Base-by-base conservation (phyloP, 2,797 vertebrate genomes). In the Myotis findleyi region DNA sequence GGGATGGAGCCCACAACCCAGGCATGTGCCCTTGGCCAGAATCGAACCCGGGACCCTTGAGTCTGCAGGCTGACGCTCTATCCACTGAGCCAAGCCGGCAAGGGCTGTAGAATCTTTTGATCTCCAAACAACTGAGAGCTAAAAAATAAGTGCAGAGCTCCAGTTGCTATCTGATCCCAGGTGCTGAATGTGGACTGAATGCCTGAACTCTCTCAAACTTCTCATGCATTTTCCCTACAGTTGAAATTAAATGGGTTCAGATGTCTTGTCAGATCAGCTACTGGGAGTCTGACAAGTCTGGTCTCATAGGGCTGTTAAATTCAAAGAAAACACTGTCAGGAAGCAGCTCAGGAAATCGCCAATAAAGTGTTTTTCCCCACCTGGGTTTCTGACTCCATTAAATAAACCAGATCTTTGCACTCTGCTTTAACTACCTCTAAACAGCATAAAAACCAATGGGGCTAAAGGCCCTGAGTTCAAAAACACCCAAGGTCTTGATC, bases 61-160 rank as follows among this genome's bases (percentile, higher is more conserved):
- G 33, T 33, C 33, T 33, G 33, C 2, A 33, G 33, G 33, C 33
- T 33, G 33, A 33, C 33, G 33, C 33, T 33, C 33, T 33, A 33
- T 33, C 33, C 33, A 33, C 33, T 33, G 33, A 33, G 33, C 33
- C 33, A 33, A 33, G 33, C 33, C 33, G 33, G 33, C 33, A 33
- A 33, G 33, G 33, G 33, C 64, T 83, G 36, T 88, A 73, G 84
- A 91, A 59, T 55, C 73, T 73, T 84, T 75, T 91, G n/a, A 95
- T 72, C 9, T 76, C 49, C 6, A 33, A 62, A 87, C 57, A 93
- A 38, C 14, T 91, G 47, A 62, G n/a, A 7, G 21, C 36, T 30
- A 47, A 47, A 62, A 93, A 90, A 55, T 13, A n/a, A 84, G 44
- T n/a, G 9, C 36, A 30, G 53, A 16, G 33, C 36, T 93, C 33